phyloP scores from a whole-genome alignment of 2,113 vertebrate species.

The Ictidomys tridecemlineatus region DNA sequence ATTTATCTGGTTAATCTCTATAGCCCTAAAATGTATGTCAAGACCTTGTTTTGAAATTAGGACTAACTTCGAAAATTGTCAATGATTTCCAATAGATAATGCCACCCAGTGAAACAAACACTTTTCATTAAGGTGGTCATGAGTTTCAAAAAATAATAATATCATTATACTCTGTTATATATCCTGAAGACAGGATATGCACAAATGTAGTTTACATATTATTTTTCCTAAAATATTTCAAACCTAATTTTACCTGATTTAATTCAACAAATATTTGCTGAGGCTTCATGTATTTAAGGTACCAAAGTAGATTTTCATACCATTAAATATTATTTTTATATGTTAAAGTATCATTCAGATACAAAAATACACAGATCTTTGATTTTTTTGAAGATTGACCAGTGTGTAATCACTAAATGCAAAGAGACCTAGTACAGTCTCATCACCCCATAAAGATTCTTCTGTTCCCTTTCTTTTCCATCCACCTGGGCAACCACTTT shows the following conservation, averaged over 20 bases:
- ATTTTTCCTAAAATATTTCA: background rate
- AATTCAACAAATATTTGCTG: background rate
- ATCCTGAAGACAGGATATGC: background rate
- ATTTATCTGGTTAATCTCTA: background rate
- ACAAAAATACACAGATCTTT: background rate
- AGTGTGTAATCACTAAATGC: background rate
- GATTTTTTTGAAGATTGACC: background rate
- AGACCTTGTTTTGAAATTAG: background rate
- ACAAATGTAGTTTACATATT: background rate
- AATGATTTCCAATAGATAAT: background rate
- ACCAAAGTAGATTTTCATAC: background rate
- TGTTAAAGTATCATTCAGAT: background rate
- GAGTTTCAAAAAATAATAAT: background rate
- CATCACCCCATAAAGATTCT: background rate
- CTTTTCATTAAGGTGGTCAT: background rate
- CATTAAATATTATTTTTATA: background rate
- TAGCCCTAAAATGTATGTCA: background rate
- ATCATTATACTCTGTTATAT: background rate
- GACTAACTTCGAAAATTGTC: background rate
- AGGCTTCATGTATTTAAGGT: background rate
- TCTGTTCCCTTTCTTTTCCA: background rate
- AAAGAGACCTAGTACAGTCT: background rate
- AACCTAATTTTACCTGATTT: background rate
- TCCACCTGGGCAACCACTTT: background rate
- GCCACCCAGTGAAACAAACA: background rate